Evolutionary conservation across 2,888 invertebrate species (phyloP), one percentile per base, ranked within the genome.

Genomic region (Hermaeophaga mercurialis): DNA sequence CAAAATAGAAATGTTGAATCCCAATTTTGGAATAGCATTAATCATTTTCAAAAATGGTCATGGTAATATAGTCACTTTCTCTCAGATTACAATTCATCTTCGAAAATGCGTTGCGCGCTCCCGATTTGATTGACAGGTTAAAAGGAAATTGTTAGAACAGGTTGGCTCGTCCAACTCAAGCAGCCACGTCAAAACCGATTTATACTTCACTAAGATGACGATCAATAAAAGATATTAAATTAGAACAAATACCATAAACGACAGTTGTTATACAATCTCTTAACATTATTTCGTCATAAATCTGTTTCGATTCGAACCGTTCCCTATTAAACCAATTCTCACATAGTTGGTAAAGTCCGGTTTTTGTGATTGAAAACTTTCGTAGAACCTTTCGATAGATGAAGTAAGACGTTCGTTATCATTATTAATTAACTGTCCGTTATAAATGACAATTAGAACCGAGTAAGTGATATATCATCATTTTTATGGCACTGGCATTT

Each of bases 401-500:
- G 50, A 61, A 67, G 61, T 66, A 61, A 68, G 69, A 66, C 60
- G 66, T 68, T 66, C 65, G 63, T 62, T 64, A 62, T 62, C 60
- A 58, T 68, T 68, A 67, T 70, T 70, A 69, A 70, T 70, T 68
- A 66, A 62, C 63, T 59, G 59, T 56, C 59, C 56, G 62, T 65
- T 66, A 60, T 59, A 63, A 67, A 64, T 66, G 70, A 71, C 69
- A 70, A 70, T 70, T 70, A 67, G 55, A 62, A 53, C 52, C 54
- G 59, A 66, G 65, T 65, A 66, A 70, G 43, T 64, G 66, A 67
- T 67, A 62, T 61, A 44, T 55, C 54, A 49, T 50, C 50, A 44
- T 45, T 58, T 49, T 54, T 58, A 47, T 53, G 43, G 36, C 43
- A 43, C 26, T 50, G 41, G 50, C 22, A 50, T 50, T 50, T 50